Conservation (phyloP, 1,140 invertebrate species). For the Papilio dardanus region DNA sequence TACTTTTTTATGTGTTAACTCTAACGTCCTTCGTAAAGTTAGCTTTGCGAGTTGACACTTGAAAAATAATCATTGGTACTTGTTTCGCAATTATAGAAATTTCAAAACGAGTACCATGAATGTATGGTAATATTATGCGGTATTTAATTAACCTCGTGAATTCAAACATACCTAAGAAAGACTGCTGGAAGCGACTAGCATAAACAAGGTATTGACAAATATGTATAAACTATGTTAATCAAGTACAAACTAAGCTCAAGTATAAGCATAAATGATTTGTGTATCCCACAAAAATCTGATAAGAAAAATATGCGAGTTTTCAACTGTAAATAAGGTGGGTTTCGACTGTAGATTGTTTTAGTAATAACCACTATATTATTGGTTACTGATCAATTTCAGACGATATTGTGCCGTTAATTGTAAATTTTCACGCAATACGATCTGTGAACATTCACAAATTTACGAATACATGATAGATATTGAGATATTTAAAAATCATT, state of each 20-base stretch:
- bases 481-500: not conserved
- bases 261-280: no score
- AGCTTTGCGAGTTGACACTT: conserved; percentile 42
- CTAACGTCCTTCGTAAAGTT: conserved; percentile 52
- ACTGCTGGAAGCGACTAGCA: not conserved
- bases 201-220: not conserved
- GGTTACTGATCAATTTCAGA: no score
- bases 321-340: no score
- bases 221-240: not conserved
- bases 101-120: conserved; percentile 35
- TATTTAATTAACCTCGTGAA: not conserved
- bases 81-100: conserved; percentile 42
- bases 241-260: not conserved
- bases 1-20: conserved; percentile 64
- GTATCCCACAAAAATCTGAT: no score
- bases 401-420: no score
- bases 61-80: conserved; percentile 38
- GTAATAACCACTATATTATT: no score
- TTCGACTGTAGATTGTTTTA: no score
- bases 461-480: not conserved
- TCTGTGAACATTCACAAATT: not conserved
- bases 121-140: not conserved
- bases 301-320: no score
- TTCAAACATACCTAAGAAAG: not conserved
- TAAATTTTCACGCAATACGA: not conserved